Evolutionary conservation across 2,797 vertebrate species (phyloP).

Genomic region (Chaunax sp.): DNA sequence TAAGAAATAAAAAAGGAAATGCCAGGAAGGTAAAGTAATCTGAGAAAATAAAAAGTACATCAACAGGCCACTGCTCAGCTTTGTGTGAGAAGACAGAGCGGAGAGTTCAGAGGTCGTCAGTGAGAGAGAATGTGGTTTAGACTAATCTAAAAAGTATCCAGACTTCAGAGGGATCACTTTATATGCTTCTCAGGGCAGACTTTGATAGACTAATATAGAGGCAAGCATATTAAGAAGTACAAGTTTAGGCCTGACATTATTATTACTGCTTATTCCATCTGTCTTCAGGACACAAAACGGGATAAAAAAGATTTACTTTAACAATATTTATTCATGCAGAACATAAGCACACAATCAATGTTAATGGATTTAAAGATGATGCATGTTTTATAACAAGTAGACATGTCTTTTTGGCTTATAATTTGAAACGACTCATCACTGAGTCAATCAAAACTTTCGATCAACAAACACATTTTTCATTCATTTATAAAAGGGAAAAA

Average conservation of each 20-base stretch:
- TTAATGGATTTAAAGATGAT: neutral
- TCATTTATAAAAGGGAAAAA: no score
- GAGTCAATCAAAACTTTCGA: no score
- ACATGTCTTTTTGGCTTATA: no score
- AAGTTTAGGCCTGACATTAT: neutral
- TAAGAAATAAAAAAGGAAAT: constrained; percentile 72
- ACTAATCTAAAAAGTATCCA: constrained; percentile 3
- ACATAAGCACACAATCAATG: neutral
- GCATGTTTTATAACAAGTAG: no score
- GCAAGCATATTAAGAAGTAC: neutral
- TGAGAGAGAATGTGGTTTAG: constrained; percentile 39
- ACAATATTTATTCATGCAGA: neutral
- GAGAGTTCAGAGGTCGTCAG: constrained; percentile 56
- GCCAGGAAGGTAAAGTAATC: constrained; percentile 68
- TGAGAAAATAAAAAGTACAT: constrained; percentile 37
- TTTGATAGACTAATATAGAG: constrained; percentile 17
- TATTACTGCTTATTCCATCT: neutral
- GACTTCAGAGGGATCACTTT: constrained; percentile 13
- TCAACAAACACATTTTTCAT: no score
- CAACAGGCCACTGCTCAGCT: constrained; percentile 56
- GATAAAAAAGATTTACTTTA: neutral
- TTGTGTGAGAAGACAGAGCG: constrained; percentile 47
- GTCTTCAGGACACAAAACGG: neutral
- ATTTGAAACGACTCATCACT: no score
- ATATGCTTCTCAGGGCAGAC: constrained; percentile 20